Evolutionary conservation across 2,888 invertebrate genomes (phyloP), one percentile per base, ranked within the genome.

Genomic region (Perizoma affinitatum): DNA sequence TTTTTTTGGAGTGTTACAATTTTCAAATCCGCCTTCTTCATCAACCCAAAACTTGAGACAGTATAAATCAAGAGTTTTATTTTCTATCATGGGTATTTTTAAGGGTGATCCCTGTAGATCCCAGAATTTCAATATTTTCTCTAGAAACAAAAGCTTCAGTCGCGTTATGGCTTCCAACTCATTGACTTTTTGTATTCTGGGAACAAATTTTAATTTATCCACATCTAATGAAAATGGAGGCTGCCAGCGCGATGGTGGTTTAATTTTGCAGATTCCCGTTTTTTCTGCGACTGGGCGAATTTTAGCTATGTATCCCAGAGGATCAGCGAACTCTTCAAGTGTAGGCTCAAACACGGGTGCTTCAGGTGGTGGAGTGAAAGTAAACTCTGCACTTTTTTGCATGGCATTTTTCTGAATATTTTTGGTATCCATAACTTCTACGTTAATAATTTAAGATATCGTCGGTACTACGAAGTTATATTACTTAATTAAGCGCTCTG

Each of bases 201-300:
- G 93, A 65, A 90, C 89, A 74, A 93, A 93, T 81, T 90, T 92
- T 75, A 93, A 84, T 84, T 91, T 92, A 76, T 96, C 95, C 57
- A 95, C 94, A 87, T 96, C 95, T 70, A 96, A 94, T 47, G 95
- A 95, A 93, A 96, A 96, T 53, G 96, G 96, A 70, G 96, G 96
- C 77, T 95, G 95, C 95, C 96, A 96, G 69, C 94, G 93, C 78
- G 94, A 84, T 55, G 96, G 96, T 55, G 96, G 96, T 74, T 94
- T 94, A 75, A 96, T 96, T 93, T 96, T 96, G 79, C 96, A 95
- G 66, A 96, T 95, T 64, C 96, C 96, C 63, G 94, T 94, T 83
- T 94, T 93, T 82, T 95, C 95, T 8, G 95, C 96, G 50, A 95
- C 93, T 22, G 95, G 95, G 56, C 95, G 92, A 69, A 96, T 96